A percentile compares a stretch with the other conserved stretches of the same genome.
These are phyloP conservation scores for Oreonectes daqikongensis DNA, from an alignment of 2,797 vertebrate genomes.

Conservation along the genomic window DNA sequence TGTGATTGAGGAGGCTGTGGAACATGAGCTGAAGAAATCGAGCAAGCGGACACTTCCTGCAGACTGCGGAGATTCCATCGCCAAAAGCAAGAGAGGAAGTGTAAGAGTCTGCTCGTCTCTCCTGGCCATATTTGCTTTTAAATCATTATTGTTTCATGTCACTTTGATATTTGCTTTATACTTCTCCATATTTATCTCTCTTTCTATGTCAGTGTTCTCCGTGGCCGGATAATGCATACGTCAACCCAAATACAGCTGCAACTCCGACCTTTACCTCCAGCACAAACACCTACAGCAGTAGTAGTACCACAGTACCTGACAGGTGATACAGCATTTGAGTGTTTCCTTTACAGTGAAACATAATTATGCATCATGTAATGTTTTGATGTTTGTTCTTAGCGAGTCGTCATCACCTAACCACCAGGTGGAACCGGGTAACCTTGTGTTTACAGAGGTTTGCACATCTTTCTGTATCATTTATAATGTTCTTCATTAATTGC, in stretches of 20 bases:
- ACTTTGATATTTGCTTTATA: neutral
- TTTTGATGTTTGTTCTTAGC: slow-evolving; percentile 67
- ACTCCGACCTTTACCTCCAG: slow-evolving; percentile 89
- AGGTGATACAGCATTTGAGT: slow-evolving; percentile 41
- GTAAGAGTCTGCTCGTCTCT: slow-evolving; percentile 79
- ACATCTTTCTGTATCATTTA: neutral
- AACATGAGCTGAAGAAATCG: slow-evolving; percentile 99
- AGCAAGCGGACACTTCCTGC: slow-evolving; percentile 98
- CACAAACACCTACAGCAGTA: slow-evolving; percentile 75
- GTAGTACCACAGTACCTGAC: slow-evolving; percentile 56
- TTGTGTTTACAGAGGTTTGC: slow-evolving; percentile 83
- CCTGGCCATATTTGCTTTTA: neutral
- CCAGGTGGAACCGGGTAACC: slow-evolving; percentile 86
- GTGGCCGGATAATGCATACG: slow-evolving; percentile 87
- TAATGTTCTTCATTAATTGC: neutral
- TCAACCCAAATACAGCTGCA: slow-evolving; percentile 79
- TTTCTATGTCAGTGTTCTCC: slow-evolving; percentile 83
- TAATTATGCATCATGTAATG: neutral
- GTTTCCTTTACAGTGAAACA: neutral
- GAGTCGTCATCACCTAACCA: slow-evolving; percentile 96
- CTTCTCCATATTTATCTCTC: neutral
- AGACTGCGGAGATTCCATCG: slow-evolving; percentile 98
- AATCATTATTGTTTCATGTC: neutral
- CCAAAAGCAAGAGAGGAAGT: slow-evolving; percentile 94
- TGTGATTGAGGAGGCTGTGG: slow-evolving; percentile 95